Evolutionary conservation across 2,113 vertebrate genomes (phyloP).

Genomic region (Hippocampus abdominalis): DNA sequence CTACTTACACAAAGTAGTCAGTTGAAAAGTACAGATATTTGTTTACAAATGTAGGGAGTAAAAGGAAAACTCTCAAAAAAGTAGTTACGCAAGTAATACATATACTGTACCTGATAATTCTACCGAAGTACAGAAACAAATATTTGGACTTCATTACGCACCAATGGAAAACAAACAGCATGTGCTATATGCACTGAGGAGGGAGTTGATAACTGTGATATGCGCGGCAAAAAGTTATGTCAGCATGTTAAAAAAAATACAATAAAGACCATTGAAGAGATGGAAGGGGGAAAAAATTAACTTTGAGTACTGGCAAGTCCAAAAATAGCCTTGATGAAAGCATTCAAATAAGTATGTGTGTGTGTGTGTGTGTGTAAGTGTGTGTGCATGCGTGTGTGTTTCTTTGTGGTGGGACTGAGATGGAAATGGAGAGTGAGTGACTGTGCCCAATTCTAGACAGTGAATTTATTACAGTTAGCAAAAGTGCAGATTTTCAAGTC

Average conservation of each 20-base stretch:
- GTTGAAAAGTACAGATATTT: too few species aligned
- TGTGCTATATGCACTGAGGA: not conserved
- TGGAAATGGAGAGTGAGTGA: slow-evolving; percentile 24
- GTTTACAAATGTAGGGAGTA: too few species aligned
- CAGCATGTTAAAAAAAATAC: slow-evolving; percentile 9
- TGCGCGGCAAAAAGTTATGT: not conserved
- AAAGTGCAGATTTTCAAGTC: slow-evolving; percentile 44
- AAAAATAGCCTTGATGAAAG: slow-evolving; percentile 52
- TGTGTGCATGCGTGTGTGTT: slow-evolving; percentile 9
- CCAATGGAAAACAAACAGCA: not conserved
- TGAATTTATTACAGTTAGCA: slow-evolving; percentile 48
- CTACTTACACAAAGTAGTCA: too few species aligned
- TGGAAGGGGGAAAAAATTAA: slow-evolving; percentile 15
- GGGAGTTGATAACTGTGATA: not conserved
- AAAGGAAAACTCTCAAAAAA: too few species aligned
- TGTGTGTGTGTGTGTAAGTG: slow-evolving; percentile 12
- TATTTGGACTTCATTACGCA: not conserved
- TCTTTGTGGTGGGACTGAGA: slow-evolving; percentile 1
- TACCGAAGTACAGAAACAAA: not conserved
- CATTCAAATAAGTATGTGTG: slow-evolving; percentile 36
- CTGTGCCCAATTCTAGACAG: slow-evolving; percentile 25
- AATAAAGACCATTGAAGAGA: slow-evolving; percentile 15
- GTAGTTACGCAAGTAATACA: not conserved
- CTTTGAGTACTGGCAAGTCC: slow-evolving; percentile 33
- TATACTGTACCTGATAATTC: not conserved